A percentile compares a stretch with the other conserved stretches of the same genome.
Evolutionary conservation across 2,888 invertebrate species (phyloP).

Genomic region (Tupiocoris notatus): DNA sequence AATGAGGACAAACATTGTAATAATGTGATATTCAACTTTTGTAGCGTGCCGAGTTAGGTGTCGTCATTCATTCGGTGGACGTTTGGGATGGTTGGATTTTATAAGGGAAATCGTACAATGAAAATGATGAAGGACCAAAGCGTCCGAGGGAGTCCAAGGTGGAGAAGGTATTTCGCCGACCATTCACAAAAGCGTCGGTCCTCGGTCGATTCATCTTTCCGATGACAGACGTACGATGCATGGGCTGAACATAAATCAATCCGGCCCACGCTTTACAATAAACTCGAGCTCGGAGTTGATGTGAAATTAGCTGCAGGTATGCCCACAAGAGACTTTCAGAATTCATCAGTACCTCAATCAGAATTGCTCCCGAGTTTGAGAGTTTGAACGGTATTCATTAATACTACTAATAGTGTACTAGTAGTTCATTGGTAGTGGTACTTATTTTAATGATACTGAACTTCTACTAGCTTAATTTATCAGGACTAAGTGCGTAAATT

Average conservation of each 20-base stretch:
- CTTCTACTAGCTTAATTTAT: too few species aligned
- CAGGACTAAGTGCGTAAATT: too few species aligned
- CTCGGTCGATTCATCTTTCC: slow-evolving; percentile 20
- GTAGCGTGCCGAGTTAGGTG: too few species aligned
- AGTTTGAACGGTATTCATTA: too few species aligned
- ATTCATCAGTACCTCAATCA: too few species aligned
- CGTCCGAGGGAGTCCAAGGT: neutral
- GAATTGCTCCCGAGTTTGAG: too few species aligned
- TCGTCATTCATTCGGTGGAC: neutral
- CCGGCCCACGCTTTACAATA: slow-evolving; percentile 11
- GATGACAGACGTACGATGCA: slow-evolving; percentile 6
- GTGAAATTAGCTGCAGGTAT: slow-evolving; percentile 21
- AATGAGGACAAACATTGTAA: too few species aligned
- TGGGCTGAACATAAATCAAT: slow-evolving; percentile 19
- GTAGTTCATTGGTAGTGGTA: too few species aligned
- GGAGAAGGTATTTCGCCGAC: neutral
- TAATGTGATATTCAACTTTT: too few species aligned
- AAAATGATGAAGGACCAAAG: slow-evolving; percentile 15
- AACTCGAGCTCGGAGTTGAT: neutral
- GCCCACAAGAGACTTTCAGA: neutral
- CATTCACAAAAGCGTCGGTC: slow-evolving; percentile 8
- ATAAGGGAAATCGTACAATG: slow-evolving; percentile 3
- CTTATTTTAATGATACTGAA: too few species aligned
- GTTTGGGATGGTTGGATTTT: neutral
- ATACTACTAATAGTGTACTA: too few species aligned